These are phyloP conservation scores for Episyrphus balteatus DNA, from an alignment of 1,140 invertebrate genomes.

Conservation along the genomic window DNA sequence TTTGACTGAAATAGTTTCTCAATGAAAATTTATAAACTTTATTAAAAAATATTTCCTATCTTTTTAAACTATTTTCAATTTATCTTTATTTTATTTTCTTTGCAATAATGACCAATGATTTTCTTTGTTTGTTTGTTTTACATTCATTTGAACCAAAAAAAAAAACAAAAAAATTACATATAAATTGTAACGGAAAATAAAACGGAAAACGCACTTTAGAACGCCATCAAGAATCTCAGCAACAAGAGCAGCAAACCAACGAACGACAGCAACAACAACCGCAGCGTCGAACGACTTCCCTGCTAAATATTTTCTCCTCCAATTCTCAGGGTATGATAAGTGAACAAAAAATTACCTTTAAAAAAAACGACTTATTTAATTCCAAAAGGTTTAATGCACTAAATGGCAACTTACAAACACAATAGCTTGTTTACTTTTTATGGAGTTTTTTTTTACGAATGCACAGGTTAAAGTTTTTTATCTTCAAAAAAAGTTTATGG, in stretches of 20 bases:
- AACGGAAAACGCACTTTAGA: neutral
- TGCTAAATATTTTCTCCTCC: constrained; percentile 88
- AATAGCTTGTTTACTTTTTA: neutral
- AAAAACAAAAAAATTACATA: too few relatives aligned
- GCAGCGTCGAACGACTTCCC: constrained; percentile 75
- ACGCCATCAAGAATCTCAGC: constrained; percentile 1
- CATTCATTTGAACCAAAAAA: constrained; percentile 12
- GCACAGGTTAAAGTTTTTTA: neutral
- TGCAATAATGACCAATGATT: neutral
- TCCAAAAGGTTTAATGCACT: too few relatives aligned
- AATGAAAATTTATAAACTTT: too few relatives aligned
- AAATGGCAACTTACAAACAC: too few relatives aligned
- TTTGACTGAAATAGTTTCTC: too few relatives aligned
- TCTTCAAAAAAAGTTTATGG: too few relatives aligned
- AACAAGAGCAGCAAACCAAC: constrained; percentile 6
- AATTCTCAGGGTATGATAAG: constrained; percentile 70
- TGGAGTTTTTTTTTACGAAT: neutral
- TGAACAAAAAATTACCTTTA: neutral
- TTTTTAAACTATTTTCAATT: too few relatives aligned
- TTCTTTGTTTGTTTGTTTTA: constrained; percentile 10
- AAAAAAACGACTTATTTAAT: neutral
- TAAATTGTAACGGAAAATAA: too few relatives aligned
- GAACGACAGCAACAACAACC: constrained; percentile 23
- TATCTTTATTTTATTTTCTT: too few relatives aligned
- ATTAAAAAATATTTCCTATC: too few relatives aligned